Evolutionary conservation across 2,797 vertebrate species (phyloP), one percentile per base, ranked within the genome.

Genomic region (Sciurus vulgaris): DNA sequence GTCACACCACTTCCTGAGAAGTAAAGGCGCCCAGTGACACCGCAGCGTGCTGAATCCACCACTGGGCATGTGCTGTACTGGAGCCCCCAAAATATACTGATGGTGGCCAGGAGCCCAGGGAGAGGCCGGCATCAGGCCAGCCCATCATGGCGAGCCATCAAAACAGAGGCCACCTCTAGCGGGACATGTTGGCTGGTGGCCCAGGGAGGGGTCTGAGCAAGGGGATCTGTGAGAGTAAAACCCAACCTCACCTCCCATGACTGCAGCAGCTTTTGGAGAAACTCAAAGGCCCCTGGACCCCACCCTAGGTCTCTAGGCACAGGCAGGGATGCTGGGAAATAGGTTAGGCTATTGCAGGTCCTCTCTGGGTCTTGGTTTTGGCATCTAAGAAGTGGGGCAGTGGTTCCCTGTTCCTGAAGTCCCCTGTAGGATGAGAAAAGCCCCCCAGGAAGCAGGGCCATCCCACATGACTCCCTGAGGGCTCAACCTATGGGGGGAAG

Each of bases 1-100:
- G 1, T 93, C 88, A 74, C 0, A 1, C 70, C 17, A 65, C 73
- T 96, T 93, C 90, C 89, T 78, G 61, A 86, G 88, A 95, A 90
- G 63, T 38, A 61, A 77, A 87, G 73, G 63, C 73, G 67, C 90
- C 85, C 0, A 0, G 76, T 59, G 67, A 93, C 65, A 74, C 35
- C 18, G 17, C 0, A 0, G 79, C 49, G 51, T 59, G 59, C 89
- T 33, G 67, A 56, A 72, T 47, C 61, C 47, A 15, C 41, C 56
- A 51, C 44, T 20, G 56, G 59, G 69, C 41, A 8, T 33, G 17
- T 18, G 7, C 14, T 67, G 65, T 14, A 47, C 51, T 33, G 14
- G 76, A 63, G 38, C 12, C 49, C 79, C 91, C 38, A 26, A 73
- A 87, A 70, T 5, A 63, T 30, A 33, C 26, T n/a, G 33, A 78